Evolutionary conservation across 2,113 vertebrate species (phyloP), one percentile per base, ranked within the genome.

Genomic region (Psilopsiagon aymara): DNA sequence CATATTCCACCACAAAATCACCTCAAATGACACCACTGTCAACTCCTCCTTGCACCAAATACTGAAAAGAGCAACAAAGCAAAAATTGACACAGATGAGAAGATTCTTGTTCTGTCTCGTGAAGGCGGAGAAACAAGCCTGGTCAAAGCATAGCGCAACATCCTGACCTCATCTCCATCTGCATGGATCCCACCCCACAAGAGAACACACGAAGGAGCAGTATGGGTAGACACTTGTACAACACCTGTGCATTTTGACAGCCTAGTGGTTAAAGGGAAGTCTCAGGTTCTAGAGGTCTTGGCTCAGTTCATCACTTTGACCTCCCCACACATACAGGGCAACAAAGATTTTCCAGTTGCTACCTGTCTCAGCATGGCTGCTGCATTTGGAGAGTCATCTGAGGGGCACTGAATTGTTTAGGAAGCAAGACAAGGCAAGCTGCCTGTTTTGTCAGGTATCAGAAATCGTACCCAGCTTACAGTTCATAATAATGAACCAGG

Each of bases 221-320:
- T 4, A 13, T 4, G n/a, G 24, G 29, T 13, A 77, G 41, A 43
- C 47, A 79, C 3, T 51, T 71, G 55, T 21, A 33, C 2, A 5
- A 59, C 2, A 6, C 11, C 66, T 33, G 47, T 28, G 47, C 39
- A 28, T 31, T 78, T 11, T 33, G 16, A 49, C 12, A 15, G 35
- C 27, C 52, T 23, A 63, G 62, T 80, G 91, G 66, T 78, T 62
- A 68, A 52, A 55, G 49, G 25, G 35, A 69, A 82, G 17, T 47
- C 44, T 69, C 43, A 17, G 49, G 33, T 28, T 82, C 55, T 9
- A 74, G 15, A 74, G 21, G 43, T 33, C 55, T 39, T 77, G 84
- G 84, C 94, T 95, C 90, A 93, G 88, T 85, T 85, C 44, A 82
- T 80, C 82, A 74, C 28, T 59, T 17, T 70, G 71, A 92, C 18